Evolutionary conservation across 1,140 invertebrate species (phyloP), one percentile per base, ranked within the genome.

Genomic region (Euura lappo): DNA sequence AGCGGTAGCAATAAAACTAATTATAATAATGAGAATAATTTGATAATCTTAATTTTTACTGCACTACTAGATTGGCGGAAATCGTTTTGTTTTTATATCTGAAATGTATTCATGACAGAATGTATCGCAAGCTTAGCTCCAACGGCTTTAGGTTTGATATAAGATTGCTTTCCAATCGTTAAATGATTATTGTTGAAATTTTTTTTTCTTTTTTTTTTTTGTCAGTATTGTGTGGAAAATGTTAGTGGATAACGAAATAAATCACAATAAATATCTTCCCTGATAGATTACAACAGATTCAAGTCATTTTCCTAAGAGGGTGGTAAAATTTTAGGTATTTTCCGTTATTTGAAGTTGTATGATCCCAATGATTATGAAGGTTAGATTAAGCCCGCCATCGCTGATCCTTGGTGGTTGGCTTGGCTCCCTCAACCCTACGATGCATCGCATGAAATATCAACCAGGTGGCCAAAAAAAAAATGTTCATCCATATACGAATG

Each of bases 11-110:
- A 60, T 60, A 60, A n/a, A 60, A 11, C 10, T 60, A 60, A 60
- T 60, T 11, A 60, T 6, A 60, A 60, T 60, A 3, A 60, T 11
- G 51, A 60, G 10, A n/a, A 11, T 60, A 60, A 60, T 60, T 60
- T 60, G 51, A 60, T 60, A 60, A 60, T 60, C 8, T 60, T 11
- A 60, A 11, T 60, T 60, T 60, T 60, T 60, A n/a, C 10, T n/a
- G 51, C 51, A 60, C 51, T 60, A 60, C 13, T 60, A 60, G 51
- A 60, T 60, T 60, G 3, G 51, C 13, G 51, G 51, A 60, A 60
- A 60, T 60, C 51, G 51, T 60, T 60, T 11, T 8, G 51, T 60
- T 60, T 60, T 60, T 60, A 60, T 60, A 60, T 60, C 51, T n/a
- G 51, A 60, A 60, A 60, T 60, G 13, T 60, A 60, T 11, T 8